Base-by-base conservation (phyloP, 2,113 vertebrate genomes). In the Meleagris gallopavo region DNA sequence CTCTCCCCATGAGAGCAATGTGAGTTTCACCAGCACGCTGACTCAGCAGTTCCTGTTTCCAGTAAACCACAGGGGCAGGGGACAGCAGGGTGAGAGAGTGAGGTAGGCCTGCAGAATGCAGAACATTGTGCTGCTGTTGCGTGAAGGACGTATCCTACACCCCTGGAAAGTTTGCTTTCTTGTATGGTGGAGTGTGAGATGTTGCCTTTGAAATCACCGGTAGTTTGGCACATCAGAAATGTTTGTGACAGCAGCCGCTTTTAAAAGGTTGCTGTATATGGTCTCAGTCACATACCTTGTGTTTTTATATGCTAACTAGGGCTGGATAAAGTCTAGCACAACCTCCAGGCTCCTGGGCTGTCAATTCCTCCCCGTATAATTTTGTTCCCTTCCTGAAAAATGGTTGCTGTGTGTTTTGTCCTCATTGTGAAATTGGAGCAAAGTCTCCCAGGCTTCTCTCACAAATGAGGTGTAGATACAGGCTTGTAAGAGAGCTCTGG, bases 11-110 rank as follows among this genome's bases (percentile, higher is more conserved):
- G 79, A 94, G 89, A 86, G 41, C 87, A 62, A 67, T 13, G 32
- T 81, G 69, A 60, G 57, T 90, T 84, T 91, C 88, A 78, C 54
- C 93, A 77, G 71, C 0, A 0, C n/a, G 88, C 96, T 95, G 95
- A 95, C 81, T 89, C 78, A 70, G 94, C 88, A 86, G 93, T 97
- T 97, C 94, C 94, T 96, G 91, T 95, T 96, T 95, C 90, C 88
- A 95, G 90, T 52, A 70, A 94, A 57, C 86, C 88, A 27, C 91
- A 84, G 85, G 57, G 69, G 70, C 32, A 81, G 38, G 21, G 70
- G 86, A 84, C 66, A 48, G 65, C 27, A 27, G 46, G 57, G 32
- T 3, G 0, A 69, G 77, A 81, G 45, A 9, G 38, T 40, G 61
- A 75, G 16, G 22, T 27, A 81, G 86, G 36, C 61, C 18, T 1